Base-by-base conservation (phyloP, 1,140 invertebrate genomes). In the Meloidogyne exigua region DNA sequence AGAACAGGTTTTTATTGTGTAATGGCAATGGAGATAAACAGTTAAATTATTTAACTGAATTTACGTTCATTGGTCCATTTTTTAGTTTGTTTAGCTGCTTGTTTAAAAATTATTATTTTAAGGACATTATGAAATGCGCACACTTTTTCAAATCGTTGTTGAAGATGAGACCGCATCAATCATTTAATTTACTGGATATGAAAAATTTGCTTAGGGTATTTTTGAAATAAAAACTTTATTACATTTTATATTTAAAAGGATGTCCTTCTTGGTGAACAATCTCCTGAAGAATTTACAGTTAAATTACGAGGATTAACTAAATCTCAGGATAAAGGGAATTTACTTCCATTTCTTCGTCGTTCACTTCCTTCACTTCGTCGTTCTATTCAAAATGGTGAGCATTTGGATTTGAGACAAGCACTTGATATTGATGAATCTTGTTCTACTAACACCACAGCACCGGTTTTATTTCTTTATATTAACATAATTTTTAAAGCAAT, bases 291-390 rank as follows among this genome's bases (percentile, higher is more conserved):
- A 21, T 71, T 71, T 28, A 71, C 44, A 18, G 69, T 62, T 15
- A 71, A 71, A 42, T 62, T 71, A 62, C 28, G 69, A 1, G 69
- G 39, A 11, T 32, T 71, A 26, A 71, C 69, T 1, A 62, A 68
- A 21, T 68, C 66, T 32, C 66, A 73, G 28, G 72, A 73, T 65
- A 73, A 73, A 64, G 72, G 72, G n/a, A 73, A 42, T 26, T 36
- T 73, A 11, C 36, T 73, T 62, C 72, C 72, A 15, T 73, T 73
- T 64, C 28, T 73, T 62, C 62, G 65, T 11, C 23, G 42, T 21
- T 25, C 72, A 64, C 72, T 73, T 26, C 72, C 72, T 32, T 32
- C 65, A 12, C 18, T 73, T 28, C 72, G 72, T 23, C 39, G 23
- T 32, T 73, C 72, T 23, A 65, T 73, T 2, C 72, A 65, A 28